Base-by-base conservation (phyloP, 2,113 vertebrate species). In the Pyrgilauda ruficollis region DNA sequence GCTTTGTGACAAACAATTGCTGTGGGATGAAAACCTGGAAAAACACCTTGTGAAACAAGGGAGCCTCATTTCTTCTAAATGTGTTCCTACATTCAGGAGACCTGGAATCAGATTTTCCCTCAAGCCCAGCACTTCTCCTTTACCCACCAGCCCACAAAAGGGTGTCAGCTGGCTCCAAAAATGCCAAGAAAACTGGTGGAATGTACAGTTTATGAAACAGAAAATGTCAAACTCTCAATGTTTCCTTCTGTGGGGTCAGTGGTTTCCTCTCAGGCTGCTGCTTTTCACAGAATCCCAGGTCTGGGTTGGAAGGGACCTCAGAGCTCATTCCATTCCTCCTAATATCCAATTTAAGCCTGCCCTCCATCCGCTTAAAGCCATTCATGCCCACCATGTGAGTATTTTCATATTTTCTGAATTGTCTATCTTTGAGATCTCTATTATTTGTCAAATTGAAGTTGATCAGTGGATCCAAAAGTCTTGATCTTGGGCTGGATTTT, bases 171-270 rank as follows among this genome's bases (percentile, higher is more conserved):
- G 55, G 16, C 23, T 66, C 83, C 43, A 61, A 24, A n/a, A 44
- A n/a, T 10, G 18, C 33, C 15, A 1, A 5, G n/a, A 37, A 61
- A 62, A 28, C 1, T 27, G 56, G 9, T 56, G 20, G 49, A 64
- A 58, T 26, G 24, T 0, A 2, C 23, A 11, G 1, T 26, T 50
- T 39, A 7, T 72, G 46, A 37, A 62, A 62, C 0, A 24, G 27
- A 82, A 31, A 23, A 13, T 12, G 30, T 7, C 23, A 31, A 14
- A 43, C 20, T 58, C 67, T 23, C 22, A 20, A 0, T 20, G 20
- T 33, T 89, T 75, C 33, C 12, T 87, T 55, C 33, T 39, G 9
- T 39, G 63, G 33, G 5, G 12, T 52, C 39, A 46, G 27, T 28
- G 69, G 9, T 43, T 89, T 64, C 14, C 23, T 89, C 28, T 35